Conservation (phyloP, 2,113 vertebrate species). For the Loxodonta africana region DNA sequence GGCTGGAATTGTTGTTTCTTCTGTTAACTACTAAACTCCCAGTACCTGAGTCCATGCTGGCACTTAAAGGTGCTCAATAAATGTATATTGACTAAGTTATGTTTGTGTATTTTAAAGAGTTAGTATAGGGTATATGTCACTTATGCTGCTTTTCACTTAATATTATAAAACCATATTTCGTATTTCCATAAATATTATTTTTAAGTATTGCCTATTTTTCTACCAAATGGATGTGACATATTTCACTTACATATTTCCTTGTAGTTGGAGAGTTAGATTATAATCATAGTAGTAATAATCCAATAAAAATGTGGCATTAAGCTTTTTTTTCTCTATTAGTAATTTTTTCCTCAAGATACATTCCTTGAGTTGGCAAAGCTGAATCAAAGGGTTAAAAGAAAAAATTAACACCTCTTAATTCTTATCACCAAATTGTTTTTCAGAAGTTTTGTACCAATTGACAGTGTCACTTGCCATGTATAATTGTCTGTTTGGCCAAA, state of each 20-base stretch:
- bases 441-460: background rate
- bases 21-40: background rate
- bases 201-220: slow-evolving; percentile 46
- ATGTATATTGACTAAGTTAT: slow-evolving; percentile 14
- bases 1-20: background rate
- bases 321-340: slow-evolving; percentile 8
- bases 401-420: background rate
- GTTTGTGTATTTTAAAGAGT: slow-evolving; percentile 25
- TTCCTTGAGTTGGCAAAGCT: slow-evolving; percentile 23
- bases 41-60: background rate
- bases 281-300: slow-evolving; percentile 3
- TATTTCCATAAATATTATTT: slow-evolving; percentile 53
- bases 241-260: slow-evolving; percentile 52
- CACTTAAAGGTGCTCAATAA: slow-evolving; percentile 9
- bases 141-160: slow-evolving; percentile 28
- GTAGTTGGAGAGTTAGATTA: background rate
- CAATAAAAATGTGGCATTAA: background rate
- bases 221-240: background rate
- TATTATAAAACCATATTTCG: slow-evolving; percentile 47
- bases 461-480: background rate
- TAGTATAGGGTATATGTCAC: background rate
- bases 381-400: slow-evolving; percentile 1
- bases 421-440: slow-evolving; percentile 33
- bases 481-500: background rate
- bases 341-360: background rate